Conservation (phyloP, 2,113 vertebrate species). For the Pituophis catenifer region DNA sequence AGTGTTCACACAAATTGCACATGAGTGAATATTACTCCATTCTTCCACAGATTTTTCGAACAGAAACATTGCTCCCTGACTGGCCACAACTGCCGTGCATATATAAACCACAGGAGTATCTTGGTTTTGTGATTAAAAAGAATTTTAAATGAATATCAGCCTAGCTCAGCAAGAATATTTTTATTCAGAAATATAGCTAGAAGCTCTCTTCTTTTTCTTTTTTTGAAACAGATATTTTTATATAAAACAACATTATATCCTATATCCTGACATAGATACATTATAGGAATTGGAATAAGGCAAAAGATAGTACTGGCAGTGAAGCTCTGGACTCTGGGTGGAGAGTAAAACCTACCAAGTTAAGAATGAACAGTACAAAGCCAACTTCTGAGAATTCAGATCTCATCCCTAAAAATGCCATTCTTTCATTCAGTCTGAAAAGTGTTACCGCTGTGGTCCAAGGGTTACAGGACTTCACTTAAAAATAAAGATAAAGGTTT, state of each 20-base stretch:
- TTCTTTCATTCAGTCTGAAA: background rate
- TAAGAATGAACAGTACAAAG: background rate
- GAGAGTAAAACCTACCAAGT: background rate
- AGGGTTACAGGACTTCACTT: background rate
- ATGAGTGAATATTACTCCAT: background rate
- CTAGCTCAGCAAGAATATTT: background rate
- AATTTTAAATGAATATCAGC: background rate
- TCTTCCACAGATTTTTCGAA: background rate
- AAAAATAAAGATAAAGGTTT: background rate
- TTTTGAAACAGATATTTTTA: background rate
- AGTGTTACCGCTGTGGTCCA: background rate
- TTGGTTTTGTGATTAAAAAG: background rate
- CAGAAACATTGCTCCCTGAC: background rate
- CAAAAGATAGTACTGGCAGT: background rate
- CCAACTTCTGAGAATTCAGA: background rate
- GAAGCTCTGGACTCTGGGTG: background rate
- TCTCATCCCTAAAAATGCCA: background rate
- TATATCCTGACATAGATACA: background rate
- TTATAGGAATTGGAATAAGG: background rate
- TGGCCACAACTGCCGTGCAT: background rate
- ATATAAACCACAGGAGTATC: background rate
- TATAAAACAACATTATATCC: background rate
- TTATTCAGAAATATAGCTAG: background rate
- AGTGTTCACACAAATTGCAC: background rate
- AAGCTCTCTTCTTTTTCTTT: background rate